Evolutionary conservation across 2,888 invertebrate genomes (phyloP), one percentile per base, ranked within the genome.

Genomic region (Scaptomyza parva): DNA sequence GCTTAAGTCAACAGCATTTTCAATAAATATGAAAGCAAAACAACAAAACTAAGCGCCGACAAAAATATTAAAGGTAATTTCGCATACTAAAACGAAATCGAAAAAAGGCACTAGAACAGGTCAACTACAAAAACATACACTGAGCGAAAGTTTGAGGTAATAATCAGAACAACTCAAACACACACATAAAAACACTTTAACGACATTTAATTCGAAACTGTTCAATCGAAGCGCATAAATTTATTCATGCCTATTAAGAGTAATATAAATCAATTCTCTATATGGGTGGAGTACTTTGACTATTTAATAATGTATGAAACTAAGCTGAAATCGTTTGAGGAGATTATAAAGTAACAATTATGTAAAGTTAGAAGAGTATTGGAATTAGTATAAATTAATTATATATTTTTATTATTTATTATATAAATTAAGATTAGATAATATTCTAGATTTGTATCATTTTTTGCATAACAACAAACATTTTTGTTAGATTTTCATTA

Each of bases 1-100:
- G 54, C 43, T 68, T 72, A 85, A 76, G 85, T 68, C 55, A 65
- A 73, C 58, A 60, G 58, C 73, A 70, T 79, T 76, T 84, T 76
- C 63, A 86, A 82, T 74, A 77, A 83, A 83, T 73, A 79, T 64
- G 33, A 70, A 62, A 63, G 43, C 57, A 43, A 52, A 59, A 66
- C 62, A 70, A 45, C 60, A 58, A 63, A 71, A 69, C 66, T 59
- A 53, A 70, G 28, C 57, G 64, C 83, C 80, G 83, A 79, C 60
- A 62, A 62, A 53, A 35, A 30, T 3, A 60, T 48, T 9, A 57
- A 72, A 64, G 67, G 64, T 61, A 77, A 76, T 57, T 48, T 48
- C 28, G 39, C 6, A 51, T 51, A n/a, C n/a, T n/a, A 33, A 48
- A 30, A 47, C 12, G 1, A n/a, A 35, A 53, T 63, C 35, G 57